These are phyloP conservation scores for Cyphomyrmex costatus DNA, from an alignment of 1,140 invertebrate genomes.

Conservation along the genomic window DNA sequence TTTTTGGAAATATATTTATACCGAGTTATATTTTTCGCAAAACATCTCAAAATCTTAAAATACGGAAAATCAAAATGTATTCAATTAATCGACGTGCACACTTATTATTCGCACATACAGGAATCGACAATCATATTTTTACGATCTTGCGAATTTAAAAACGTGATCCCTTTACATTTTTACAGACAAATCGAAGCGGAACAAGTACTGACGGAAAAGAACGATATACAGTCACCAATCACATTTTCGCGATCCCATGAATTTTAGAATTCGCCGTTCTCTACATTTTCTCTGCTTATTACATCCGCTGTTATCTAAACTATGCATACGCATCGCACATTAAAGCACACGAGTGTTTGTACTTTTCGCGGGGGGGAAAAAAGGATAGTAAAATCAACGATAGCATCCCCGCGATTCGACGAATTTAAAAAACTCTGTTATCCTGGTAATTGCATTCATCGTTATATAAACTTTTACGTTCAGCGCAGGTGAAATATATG, in stretches of 20 bases:
- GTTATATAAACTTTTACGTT: conserved; percentile 1
- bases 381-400: not conserved
- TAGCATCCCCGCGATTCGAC: not conserved
- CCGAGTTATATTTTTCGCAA: not conserved
- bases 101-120: not conserved
- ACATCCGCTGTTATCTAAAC: conserved; percentile 33
- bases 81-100: too few relatives aligned
- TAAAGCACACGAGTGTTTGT: not conserved
- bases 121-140: conserved; percentile 21
- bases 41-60: not conserved
- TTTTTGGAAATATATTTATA: too few relatives aligned
- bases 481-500: not conserved
- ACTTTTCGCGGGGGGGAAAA: conserved; percentile 2
- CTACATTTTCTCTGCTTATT: conserved; percentile 25
- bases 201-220: not conserved
- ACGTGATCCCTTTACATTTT: not conserved
- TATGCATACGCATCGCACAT: not conserved
- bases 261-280: conserved; percentile 21
- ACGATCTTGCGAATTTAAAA: conserved; percentile 19
- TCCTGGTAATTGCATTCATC: conserved; percentile 3
- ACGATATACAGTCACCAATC: not conserved
- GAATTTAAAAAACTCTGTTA: not conserved
- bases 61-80: not conserved
- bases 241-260: conserved; percentile 27
- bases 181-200: not conserved